phyloP scores from a whole-genome alignment of 2,888 invertebrate genomes.

The Meliscaeva auricollis region DNA sequence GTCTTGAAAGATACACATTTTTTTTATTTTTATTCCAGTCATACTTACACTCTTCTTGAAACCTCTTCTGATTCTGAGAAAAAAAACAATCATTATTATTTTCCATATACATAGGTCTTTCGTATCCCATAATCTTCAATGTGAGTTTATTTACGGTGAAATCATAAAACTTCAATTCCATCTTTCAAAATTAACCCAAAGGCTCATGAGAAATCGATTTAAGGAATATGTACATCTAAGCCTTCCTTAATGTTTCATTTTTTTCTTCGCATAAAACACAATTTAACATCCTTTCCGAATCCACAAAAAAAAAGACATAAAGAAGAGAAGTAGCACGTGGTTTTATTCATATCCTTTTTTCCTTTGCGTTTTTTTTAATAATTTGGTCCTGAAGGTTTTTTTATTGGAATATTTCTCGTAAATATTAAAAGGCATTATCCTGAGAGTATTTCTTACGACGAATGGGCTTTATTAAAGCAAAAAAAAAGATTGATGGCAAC shows the following conservation, averaged over 20 bases:
- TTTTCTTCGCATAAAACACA: slow-evolving; percentile 13
- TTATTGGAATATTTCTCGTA: slow-evolving; percentile 9
- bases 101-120: not conserved
- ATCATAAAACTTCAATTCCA: not conserved
- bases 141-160: not conserved
- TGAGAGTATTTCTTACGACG: not conserved
- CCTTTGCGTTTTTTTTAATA: not conserved
- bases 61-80: too few relatives aligned
- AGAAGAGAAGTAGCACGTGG: not conserved
- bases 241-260: slow-evolving; percentile 18
- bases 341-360: not conserved
- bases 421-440: slow-evolving; percentile 11
- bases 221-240: not conserved
- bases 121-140: not conserved
- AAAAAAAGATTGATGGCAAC: slow-evolving; percentile 2
- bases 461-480: slow-evolving; percentile 20
- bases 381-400: slow-evolving; percentile 4
- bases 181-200: slow-evolving; percentile 1
- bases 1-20: too few relatives aligned
- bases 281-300: not conserved
- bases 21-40: too few relatives aligned
- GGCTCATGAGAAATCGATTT: slow-evolving; percentile 1
- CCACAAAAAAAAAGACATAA: not conserved
- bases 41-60: too few relatives aligned
- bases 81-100: not conserved